These are phyloP conservation scores for Hestina assimilis DNA, from an alignment of 1,140 invertebrate species.

Conservation along the genomic window DNA sequence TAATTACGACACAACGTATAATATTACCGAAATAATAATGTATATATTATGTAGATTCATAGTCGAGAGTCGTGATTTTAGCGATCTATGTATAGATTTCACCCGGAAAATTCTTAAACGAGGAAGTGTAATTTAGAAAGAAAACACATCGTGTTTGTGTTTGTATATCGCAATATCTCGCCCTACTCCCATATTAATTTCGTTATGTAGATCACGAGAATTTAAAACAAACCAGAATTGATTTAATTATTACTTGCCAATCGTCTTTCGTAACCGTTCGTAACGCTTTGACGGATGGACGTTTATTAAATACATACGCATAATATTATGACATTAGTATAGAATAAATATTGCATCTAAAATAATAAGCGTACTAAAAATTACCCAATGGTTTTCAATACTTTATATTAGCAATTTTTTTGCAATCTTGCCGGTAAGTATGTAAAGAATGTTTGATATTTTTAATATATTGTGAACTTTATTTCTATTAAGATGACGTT, in stretches of 20 bases:
- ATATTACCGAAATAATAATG: no score
- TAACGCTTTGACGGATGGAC: slow-evolving; percentile 9
- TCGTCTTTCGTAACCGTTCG: slow-evolving; percentile 17
- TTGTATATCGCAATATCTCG: slow-evolving; percentile 14
- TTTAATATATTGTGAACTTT: no score
- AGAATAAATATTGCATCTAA: neutral
- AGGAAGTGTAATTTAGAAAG: slow-evolving; percentile 17
- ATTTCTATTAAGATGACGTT: no score
- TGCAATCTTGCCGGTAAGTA: no score
- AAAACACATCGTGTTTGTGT: slow-evolving; percentile 17
- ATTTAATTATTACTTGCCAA: slow-evolving; percentile 31
- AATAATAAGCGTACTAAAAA: no score
- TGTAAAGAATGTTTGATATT: no score
- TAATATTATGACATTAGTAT: slow-evolving; percentile 16
- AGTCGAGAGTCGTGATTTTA: neutral
- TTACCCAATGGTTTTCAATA: no score
- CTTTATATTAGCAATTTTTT: no score
- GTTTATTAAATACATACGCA: slow-evolving; percentile 34
- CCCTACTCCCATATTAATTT: slow-evolving; percentile 34
- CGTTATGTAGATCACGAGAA: slow-evolving; percentile 33
- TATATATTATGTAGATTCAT: neutral
- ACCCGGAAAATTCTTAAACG: slow-evolving; percentile 8
- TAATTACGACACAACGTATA: no score
- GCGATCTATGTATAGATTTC: slow-evolving; percentile 6
- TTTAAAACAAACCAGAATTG: slow-evolving; percentile 15